phyloP scores from a whole-genome alignment of 2,797 vertebrate species.

The Microhierax caerulescens region DNA sequence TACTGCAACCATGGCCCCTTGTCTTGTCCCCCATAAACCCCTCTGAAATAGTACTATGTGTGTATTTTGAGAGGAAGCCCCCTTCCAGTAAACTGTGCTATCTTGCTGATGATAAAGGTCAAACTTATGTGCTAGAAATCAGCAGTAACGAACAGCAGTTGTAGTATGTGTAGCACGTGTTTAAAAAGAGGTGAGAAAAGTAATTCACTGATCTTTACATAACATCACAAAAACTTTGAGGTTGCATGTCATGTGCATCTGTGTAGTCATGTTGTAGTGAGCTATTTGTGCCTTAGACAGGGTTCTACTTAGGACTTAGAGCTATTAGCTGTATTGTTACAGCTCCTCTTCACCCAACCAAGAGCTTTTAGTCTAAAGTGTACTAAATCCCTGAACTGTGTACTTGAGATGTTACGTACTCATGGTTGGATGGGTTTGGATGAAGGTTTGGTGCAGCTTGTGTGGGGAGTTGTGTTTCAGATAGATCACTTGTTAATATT shows the following conservation, averaged over 20 bases:
- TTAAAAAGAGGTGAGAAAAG: background rate
- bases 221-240: fast-evolving
- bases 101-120: background rate
- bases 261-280: fast-evolving
- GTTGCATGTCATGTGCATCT: fast-evolving
- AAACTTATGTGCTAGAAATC: background rate
- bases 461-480: background rate
- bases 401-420: fast-evolving
- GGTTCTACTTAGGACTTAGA: background rate
- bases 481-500: background rate
- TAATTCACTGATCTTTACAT: fast-evolving
- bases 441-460: background rate
- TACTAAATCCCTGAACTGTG: background rate
- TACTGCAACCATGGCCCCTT: background rate
- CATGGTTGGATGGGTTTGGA: background rate
- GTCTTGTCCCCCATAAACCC: background rate
- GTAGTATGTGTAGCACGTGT: background rate
- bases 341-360: background rate
- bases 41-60: background rate
- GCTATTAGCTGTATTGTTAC: background rate
- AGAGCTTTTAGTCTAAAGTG: background rate
- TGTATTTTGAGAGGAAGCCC: background rate
- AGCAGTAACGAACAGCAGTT: background rate
- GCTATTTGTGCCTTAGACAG: background rate
- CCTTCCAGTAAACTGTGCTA: background rate